A percentile compares a stretch with the other conserved stretches of the same genome.
Conservation (phyloP, 2,113 vertebrate genomes). For the Sardina pilchardus region DNA sequence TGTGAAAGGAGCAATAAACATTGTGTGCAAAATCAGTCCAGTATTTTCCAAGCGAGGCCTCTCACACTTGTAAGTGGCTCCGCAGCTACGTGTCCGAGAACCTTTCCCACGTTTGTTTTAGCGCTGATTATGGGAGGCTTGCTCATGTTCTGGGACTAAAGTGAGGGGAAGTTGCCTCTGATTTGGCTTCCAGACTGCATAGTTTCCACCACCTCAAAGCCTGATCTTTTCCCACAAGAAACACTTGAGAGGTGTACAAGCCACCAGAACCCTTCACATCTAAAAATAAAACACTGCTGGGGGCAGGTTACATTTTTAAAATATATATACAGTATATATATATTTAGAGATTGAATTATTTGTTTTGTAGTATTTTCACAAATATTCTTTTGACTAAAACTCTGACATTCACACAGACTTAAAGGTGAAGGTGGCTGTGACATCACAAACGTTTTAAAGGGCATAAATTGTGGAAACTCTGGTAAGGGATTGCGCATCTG, state of each 20-base stretch:
- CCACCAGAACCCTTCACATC: not conserved
- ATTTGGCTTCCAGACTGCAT: slow-evolving; percentile 18
- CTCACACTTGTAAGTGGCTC: not conserved
- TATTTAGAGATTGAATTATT: not conserved
- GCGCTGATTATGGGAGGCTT: not conserved
- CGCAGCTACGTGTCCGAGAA: not conserved
- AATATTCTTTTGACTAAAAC: not conserved
- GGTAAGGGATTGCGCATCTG: not conserved
- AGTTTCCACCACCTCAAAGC: slow-evolving; percentile 21
- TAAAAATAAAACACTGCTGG: slow-evolving; percentile 1
- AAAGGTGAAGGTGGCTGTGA: slow-evolving; percentile 11
- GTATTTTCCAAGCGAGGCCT: not conserved
- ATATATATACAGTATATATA: not conserved
- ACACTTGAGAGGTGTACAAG: slow-evolving; percentile 10
- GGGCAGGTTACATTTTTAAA: not conserved
- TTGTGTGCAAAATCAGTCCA: not conserved
- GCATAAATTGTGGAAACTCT: not conserved
- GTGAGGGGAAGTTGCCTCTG: slow-evolving; percentile 15
- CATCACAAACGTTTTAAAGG: not conserved
- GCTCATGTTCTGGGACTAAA: not conserved
- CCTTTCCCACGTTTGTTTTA: slow-evolving; percentile 7
- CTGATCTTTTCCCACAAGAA: not conserved
- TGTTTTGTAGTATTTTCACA: not conserved
- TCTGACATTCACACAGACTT: slow-evolving; percentile 12
- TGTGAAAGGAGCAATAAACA: not conserved